These are phyloP conservation scores for Eupleurogrammus muticus DNA, from an alignment of 2,797 vertebrate genomes.

Conservation along the genomic window DNA sequence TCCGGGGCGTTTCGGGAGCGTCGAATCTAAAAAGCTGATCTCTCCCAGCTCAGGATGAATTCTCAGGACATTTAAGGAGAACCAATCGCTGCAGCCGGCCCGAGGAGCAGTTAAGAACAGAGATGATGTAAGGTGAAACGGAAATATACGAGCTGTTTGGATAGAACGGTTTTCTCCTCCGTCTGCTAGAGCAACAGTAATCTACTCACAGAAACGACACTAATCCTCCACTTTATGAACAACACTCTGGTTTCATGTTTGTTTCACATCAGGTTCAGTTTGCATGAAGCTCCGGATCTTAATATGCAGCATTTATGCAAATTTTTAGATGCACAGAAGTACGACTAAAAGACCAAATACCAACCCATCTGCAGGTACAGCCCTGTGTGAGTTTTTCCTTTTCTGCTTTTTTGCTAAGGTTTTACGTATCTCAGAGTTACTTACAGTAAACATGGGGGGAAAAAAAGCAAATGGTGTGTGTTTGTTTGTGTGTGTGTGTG, in stretches of 20 bases:
- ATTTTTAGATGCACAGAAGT: constrained; percentile 6
- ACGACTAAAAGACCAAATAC: constrained; percentile 13
- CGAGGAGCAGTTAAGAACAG: no score
- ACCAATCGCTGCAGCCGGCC: no score
- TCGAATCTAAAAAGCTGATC: no score
- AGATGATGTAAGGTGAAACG: neutral
- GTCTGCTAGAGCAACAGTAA: constrained; percentile 7
- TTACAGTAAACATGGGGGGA: no score
- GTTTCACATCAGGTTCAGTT: constrained; percentile 8
- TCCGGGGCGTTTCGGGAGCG: no score
- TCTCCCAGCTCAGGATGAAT: no score
- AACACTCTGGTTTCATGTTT: neutral
- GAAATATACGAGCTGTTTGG: constrained; percentile 13
- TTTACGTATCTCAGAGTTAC: no score
- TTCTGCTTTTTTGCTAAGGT: no score
- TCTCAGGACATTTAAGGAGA: no score
- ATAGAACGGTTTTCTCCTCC: neutral
- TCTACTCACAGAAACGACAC: neutral
- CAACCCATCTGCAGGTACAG: constrained; percentile 12
- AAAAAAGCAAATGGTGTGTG: no score
- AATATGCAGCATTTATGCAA: no score
- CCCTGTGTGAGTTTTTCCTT: constrained; percentile 4
- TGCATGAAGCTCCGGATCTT: no score
- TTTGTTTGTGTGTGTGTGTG: neutral
- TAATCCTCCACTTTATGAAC: neutral